phyloP scores from a whole-genome alignment of 92 coral and sea anemone genomes.

The Pocillopora grandis region DNA sequence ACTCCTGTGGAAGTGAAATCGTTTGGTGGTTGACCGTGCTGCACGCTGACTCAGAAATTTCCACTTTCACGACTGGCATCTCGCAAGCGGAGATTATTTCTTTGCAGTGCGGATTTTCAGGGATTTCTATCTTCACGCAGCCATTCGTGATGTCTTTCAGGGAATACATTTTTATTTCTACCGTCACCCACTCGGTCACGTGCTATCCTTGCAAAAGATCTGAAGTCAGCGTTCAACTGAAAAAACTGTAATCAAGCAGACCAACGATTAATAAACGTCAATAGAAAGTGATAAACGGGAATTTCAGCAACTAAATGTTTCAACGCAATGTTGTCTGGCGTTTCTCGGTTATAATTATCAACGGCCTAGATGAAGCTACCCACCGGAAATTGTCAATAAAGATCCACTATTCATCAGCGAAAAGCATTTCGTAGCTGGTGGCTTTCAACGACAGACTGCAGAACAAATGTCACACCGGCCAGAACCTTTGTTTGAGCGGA shows the following conservation, averaged over 20 bases:
- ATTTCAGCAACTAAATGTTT: no score
- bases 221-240: neutral
- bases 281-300: no score
- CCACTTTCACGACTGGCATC: neutral
- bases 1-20: conserved; percentile 2
- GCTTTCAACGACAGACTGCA: no score
- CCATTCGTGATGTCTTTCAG: neutral
- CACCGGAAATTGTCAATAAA: no score
- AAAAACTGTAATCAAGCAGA: neutral
- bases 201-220: neutral
- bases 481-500: no score
- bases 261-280: no score
- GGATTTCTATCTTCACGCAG: neutral
- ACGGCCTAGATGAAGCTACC: no score
- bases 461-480: no score
- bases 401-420: no score
- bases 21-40: conserved; percentile 5
- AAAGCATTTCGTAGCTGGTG: no score
- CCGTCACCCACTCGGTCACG: neutral
- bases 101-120: neutral
- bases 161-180: neutral
- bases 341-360: no score
- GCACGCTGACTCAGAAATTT: neutral
- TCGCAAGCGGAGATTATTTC: neutral
- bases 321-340: no score